A percentile compares a stretch with the other conserved stretches of the same genome.
Evolutionary conservation across 2,888 invertebrate species (phyloP).

Genomic region (Heteropelma amictum): DNA sequence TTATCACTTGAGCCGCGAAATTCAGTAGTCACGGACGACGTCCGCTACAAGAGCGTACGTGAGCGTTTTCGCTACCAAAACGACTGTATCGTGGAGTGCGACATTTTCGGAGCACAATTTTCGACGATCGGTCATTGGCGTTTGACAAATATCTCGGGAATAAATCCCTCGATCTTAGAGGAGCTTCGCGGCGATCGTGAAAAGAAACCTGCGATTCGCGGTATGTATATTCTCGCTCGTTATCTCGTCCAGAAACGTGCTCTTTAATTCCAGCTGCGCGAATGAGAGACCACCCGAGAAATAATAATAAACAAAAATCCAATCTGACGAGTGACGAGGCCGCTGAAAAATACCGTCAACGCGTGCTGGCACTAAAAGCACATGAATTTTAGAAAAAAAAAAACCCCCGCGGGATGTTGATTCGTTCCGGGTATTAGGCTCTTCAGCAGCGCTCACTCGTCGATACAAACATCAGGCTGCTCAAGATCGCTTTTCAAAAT

Average conservation of each 20-base stretch:
- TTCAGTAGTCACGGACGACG: not conserved
- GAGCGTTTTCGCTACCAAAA: not conserved
- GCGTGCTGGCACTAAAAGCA: not conserved
- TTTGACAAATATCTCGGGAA: not conserved
- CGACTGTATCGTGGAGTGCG: not conserved
- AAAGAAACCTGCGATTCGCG: not conserved
- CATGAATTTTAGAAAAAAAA: not conserved
- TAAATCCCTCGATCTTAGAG: not conserved
- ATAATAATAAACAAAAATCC: not conserved
- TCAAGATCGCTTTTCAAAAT: not conserved
- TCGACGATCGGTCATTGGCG: constrained; percentile 12
- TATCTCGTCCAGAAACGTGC: not conserved
- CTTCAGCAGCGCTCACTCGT: constrained; percentile 23
- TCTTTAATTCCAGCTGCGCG: constrained; percentile 7
- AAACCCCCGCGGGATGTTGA: not conserved
- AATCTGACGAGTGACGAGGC: not conserved
- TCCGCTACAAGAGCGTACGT: not conserved
- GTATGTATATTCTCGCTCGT: not conserved
- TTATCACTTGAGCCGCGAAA: constrained; percentile 1
- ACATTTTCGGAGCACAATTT: not conserved
- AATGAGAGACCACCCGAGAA: not conserved
- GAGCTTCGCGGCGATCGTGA: not conserved
- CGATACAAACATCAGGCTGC: not conserved
- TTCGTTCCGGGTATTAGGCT: constrained; percentile 3
- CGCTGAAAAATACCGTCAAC: constrained; percentile 4